Evolutionary conservation across 2,797 vertebrate genomes (phyloP), one percentile per base, ranked within the genome.

Genomic region (Acipenser transmontanus): DNA sequence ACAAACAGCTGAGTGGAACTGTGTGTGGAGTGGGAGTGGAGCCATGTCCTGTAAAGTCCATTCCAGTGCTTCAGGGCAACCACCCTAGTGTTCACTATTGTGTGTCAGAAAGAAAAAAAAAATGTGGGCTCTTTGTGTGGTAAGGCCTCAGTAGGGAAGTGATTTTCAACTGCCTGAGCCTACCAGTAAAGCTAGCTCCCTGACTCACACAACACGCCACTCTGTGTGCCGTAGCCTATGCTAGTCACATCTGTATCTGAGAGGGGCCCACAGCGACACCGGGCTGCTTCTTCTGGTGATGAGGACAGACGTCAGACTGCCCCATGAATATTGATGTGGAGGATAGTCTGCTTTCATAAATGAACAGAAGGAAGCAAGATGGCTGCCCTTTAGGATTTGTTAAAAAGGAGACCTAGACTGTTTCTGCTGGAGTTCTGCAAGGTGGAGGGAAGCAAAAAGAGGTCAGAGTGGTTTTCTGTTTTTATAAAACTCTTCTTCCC

Each of bases 351-450:
- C 85, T 92, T 93, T 94, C 90, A 93, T 89, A 90, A 93, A 93
- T 91, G 88, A 94, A 94, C 94, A 95, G 93, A 96, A 95, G 92
- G 93, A 97, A 92, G 92, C 94, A 98, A 97, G 94, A 97, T 98
- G 96, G 95, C 96, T 93, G 93, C 94, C 88, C 92, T 94, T 91
- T 97, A 98, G 94, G 94, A 95, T 92, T 92, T 92, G 92, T 92
- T 91, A 91, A 91, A 90, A 89, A 93, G 92, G 85, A 91, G 92
- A 90, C 85, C 89, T 87, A 76, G 90, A 88, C 92, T 86, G 90
- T 91, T 85, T 34, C 34, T 88, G 91, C 91, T 89, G 94, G 94
- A 91, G 90, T 85, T 91, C 91, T 87, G 91, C 91, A 85, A 86
- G 92, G 93, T 92, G 88, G 89, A 88, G 89, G 90, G 89, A 93